Evolutionary conservation across 2,888 invertebrate species (phyloP), one percentile per base, ranked within the genome.

Genomic region (Trichogramma evanescens): DNA sequence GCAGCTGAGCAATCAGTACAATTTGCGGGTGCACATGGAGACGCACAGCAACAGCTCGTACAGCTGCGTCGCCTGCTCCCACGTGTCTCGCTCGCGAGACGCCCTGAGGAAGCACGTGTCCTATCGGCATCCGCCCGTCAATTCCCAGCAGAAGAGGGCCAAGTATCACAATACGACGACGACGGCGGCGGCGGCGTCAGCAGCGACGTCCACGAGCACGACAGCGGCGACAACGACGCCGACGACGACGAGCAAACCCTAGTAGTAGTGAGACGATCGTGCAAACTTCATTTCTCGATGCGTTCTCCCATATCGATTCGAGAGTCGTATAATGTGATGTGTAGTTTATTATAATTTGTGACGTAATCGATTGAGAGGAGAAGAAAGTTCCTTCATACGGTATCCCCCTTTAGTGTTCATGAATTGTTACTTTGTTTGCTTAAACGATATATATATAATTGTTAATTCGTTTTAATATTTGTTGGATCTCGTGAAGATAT

Each of bases 1-100:
- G 76, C 90, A 91, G 61, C 81, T 93, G 54, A 92, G 91, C 76
- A 93, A 93, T 79, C 93, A 93, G 77, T 93, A 93, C 81, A 93
- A 93, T 77, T 79, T 93, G 69, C 83, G 93, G 62, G 93, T 93
- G 63, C 93, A 93, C 72, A 87, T 93, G 86, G 93, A 93, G 74
- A 93, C 93, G 26, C 93, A 93, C 77, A 89, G 92, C 72, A 93
- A 93, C 66, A 87, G 91, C 54, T 86, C 91, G 42, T 92, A 93
- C 77, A 91, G 92, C 43, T 93, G 93, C 73, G 86, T 88, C 64
- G 89, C 91, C 0, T 93, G 93, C 79, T 86, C 88, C 1, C 93
- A 93, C 76, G 92, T 93, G 46, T 93, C 92, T 48, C 83, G 93
- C 64, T 93, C 92, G 57, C 82, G 93, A 62, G 93, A 93, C 76